A percentile compares a stretch with the other conserved stretches of the same genome.
Evolutionary conservation across 2,888 invertebrate genomes (phyloP).

Genomic region (Argyresthia goedartella): DNA sequence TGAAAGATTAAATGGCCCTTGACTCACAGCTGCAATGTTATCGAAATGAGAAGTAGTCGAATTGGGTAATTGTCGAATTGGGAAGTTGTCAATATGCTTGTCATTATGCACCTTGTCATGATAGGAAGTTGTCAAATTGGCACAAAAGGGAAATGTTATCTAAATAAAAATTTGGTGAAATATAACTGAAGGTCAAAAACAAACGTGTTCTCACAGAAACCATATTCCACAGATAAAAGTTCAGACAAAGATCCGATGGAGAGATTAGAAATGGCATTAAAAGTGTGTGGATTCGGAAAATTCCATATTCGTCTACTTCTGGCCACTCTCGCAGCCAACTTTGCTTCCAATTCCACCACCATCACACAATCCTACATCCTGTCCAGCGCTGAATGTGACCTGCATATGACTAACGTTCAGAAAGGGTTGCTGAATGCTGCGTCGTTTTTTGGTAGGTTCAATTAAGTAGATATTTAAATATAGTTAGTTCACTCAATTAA

Average conservation of each 20-base stretch:
- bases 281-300: slow-evolving; percentile 31
- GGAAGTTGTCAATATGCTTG: too few species aligned
- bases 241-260: slow-evolving; percentile 22
- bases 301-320: slow-evolving; percentile 30
- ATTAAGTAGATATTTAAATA: background rate
- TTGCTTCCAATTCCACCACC: slow-evolving; percentile 26
- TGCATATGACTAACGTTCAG: slow-evolving; percentile 31
- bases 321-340: slow-evolving; percentile 24
- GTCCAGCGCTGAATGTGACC: slow-evolving; percentile 38
- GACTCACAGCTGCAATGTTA: too few species aligned
- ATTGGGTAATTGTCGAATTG: too few species aligned
- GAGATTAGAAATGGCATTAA: slow-evolving; percentile 31
- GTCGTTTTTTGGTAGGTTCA: slow-evolving; percentile 35
- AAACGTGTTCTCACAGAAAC: too few species aligned
- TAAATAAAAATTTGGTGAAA: too few species aligned
- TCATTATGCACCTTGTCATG: too few species aligned
- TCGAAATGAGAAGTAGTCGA: too few species aligned
- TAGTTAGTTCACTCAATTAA: background rate
- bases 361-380: slow-evolving; percentile 35
- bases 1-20: too few species aligned
- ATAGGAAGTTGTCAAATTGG: too few species aligned
- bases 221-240: too few species aligned
- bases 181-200: too few species aligned
- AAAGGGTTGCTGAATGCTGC: slow-evolving; percentile 36
- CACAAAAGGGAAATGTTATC: too few species aligned